These are phyloP conservation scores for Synanthedon andrenaeformis DNA, from an alignment of 2,888 invertebrate species.

Conservation along the genomic window DNA sequence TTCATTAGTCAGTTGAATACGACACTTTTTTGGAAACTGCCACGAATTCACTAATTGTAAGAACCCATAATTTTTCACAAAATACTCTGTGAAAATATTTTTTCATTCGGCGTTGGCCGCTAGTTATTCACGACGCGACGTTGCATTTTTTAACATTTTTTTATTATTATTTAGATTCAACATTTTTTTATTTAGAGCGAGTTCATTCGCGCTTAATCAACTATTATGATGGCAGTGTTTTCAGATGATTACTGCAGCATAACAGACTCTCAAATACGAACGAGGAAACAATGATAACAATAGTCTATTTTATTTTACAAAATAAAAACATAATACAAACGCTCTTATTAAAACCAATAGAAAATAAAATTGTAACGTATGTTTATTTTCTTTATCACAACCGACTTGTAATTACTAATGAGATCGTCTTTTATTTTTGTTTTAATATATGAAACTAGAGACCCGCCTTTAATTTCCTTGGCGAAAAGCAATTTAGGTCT, in stretches of 20 bases:
- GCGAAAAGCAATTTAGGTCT: too few species aligned
- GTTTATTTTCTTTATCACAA: too few species aligned
- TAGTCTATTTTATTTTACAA: background rate
- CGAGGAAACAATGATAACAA: too few species aligned
- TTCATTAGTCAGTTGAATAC: slow-evolving; percentile 57
- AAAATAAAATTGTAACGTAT: too few species aligned
- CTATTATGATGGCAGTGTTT: background rate
- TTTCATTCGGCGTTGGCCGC: background rate
- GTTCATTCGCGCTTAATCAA: background rate
- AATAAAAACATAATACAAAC: background rate
- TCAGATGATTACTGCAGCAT: background rate
- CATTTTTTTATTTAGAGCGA: background rate
- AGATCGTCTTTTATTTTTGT: too few species aligned
- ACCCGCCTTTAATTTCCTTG: too few species aligned
- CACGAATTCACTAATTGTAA: slow-evolving; percentile 52
- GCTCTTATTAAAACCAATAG: too few species aligned
- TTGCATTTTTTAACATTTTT: too few species aligned
- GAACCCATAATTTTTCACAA: slow-evolving; percentile 49
- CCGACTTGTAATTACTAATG: too few species aligned
- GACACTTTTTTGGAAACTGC: slow-evolving; percentile 51
- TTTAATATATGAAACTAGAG: too few species aligned
- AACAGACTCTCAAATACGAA: background rate
- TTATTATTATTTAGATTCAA: background rate
- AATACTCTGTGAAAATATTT: slow-evolving; percentile 19
- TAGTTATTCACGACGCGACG: background rate